Evolutionary conservation across 2,888 invertebrate species (phyloP), one percentile per base, ranked within the genome.

Genomic region (Junonia oenone): DNA sequence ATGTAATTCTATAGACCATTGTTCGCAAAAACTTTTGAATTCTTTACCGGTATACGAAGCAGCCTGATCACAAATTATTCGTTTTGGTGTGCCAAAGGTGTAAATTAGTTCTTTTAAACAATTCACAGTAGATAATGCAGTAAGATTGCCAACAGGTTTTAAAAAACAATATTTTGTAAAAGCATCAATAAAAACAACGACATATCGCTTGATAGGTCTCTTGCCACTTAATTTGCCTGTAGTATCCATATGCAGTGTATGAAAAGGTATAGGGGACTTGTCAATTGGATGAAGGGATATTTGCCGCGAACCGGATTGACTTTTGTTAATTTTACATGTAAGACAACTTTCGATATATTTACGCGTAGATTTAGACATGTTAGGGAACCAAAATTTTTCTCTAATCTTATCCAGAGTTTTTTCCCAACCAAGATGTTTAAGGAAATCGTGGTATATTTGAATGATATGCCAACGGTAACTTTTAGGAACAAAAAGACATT

Each of bases 401-500:
- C 35, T 26, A 2, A 61, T 31, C 45, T 62, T 60, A 45, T 37
- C 55, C 11, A 35, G n/a, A n/a, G n/a, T n/a, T n/a, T n/a, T n/a
- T n/a, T n/a, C n/a, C n/a, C n/a, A n/a, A n/a, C n/a, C n/a, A 51
- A 62, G 29, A 17, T 61, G 59, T n/a, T 63, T 45, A 0, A 68
- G 46, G 0, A 59, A 45, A 0, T 47, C 49, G 9, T 67, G 64
- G 29, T 38, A 67, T 1, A 55, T 46, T 35, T 67, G 61, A 2
- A 67, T 66, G 0, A 68, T 6, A 22, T 61, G 58, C 65, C 65
- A 68, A 11, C 63, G 66, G 17, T 63, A 66, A 43, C 9, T 22
- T 22, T 43, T 8, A 11, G 19, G 43, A 11, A 43, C 19, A 8
- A 27, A 27, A 27, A 27, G 27, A 27, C 27, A 27, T 27, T 27